These are phyloP conservation scores for Centropristis striata DNA, from an alignment of 2,113 vertebrate species.

Conservation along the genomic window DNA sequence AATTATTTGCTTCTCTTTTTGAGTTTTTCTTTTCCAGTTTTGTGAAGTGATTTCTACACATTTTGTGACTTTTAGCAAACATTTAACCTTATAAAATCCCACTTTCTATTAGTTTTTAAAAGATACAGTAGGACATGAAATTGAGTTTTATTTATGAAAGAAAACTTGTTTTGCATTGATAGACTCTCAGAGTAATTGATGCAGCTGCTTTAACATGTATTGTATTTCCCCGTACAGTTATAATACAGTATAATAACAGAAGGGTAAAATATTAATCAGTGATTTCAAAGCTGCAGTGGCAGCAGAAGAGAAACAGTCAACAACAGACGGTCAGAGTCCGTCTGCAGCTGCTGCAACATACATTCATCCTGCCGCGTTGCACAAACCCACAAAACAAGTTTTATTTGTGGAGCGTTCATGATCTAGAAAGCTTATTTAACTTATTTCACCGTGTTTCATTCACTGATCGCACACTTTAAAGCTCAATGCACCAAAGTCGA, in stretches of 20 bases:
- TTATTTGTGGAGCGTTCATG: background rate
- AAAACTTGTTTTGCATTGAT: background rate
- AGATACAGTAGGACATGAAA: too few species aligned
- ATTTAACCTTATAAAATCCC: too few species aligned
- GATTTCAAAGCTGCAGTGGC: background rate
- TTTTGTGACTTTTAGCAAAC: too few species aligned
- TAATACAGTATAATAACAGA: background rate
- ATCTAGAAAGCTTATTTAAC: background rate
- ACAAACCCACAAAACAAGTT: background rate
- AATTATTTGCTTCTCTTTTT: too few species aligned
- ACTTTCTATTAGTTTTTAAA: too few species aligned
- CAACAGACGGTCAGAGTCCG: constrained; percentile 46
- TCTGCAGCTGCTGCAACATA: constrained; percentile 10
- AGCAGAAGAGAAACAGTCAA: constrained; percentile 27
- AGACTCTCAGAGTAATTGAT: background rate
- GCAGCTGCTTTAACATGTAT: too few species aligned
- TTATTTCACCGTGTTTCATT: background rate
- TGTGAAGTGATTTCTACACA: too few species aligned
- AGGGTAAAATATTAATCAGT: background rate
- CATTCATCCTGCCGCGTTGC: background rate
- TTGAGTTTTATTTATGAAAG: too few species aligned
- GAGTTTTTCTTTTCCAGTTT: too few species aligned
- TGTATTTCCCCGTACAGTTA: background rate
- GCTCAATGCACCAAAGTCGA: background rate
- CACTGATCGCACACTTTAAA: background rate